A percentile compares a stretch with the other conserved stretches of the same genome.
phyloP scores from a whole-genome alignment of 2,113 vertebrate species.

The Zosterops lateralis region DNA sequence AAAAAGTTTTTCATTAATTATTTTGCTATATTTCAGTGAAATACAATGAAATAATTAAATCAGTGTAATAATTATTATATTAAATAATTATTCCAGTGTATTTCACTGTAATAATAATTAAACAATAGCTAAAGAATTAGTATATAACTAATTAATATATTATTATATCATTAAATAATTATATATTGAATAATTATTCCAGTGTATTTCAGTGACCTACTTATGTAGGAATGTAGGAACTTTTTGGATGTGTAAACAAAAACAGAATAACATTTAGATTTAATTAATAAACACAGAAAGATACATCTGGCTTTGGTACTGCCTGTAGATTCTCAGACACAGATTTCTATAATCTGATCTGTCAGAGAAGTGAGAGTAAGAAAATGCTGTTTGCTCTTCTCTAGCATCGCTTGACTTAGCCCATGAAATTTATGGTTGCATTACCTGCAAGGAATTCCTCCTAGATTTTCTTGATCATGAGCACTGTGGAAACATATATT shows the following conservation, averaged over 20 bases:
- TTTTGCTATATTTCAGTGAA: neutral
- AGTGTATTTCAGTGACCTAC: neutral
- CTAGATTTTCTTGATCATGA: conserved; percentile 2
- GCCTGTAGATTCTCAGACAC: neutral
- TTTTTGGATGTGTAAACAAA: neutral
- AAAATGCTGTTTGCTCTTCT: neutral
- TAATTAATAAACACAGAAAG: neutral
- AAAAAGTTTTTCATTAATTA: neutral
- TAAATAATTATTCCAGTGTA: neutral
- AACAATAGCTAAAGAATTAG: neutral
- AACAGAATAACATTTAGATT: neutral
- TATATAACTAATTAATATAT: neutral
- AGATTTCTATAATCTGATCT: neutral
- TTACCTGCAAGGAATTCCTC: neutral
- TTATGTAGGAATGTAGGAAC: neutral
- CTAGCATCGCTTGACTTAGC: neutral
- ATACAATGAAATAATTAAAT: neutral
- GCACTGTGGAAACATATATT: neutral
- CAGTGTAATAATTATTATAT: neutral
- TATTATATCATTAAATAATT: neutral
- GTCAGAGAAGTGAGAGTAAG: neutral
- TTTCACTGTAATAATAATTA: neutral
- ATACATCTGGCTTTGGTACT: neutral
- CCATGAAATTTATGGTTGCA: neutral
- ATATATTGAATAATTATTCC: neutral